Evolutionary conservation across 2,113 vertebrate species (phyloP), one percentile per base, ranked within the genome.

Genomic region (Falcunculus frontatus): DNA sequence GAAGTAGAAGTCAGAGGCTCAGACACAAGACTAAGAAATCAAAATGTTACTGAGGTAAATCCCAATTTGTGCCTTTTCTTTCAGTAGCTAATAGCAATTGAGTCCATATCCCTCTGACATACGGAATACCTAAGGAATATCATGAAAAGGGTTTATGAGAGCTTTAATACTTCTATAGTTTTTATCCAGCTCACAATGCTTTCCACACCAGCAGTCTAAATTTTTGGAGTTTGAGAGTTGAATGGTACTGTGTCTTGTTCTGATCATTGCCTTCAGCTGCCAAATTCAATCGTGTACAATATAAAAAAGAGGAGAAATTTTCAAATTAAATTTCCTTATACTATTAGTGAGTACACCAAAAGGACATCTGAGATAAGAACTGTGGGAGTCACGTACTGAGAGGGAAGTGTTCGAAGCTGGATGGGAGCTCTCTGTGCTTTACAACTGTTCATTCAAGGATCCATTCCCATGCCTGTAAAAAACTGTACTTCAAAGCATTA

Each of bases 371-470:
- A 41, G 55, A 32, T 53, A 42, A 74, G 64, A 65, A n/a, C 29
- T 1, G 1, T 23, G 32, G 42, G 21, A 87, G 10, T 84, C 56
- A 74, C 0, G 0, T 50, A 53, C 29, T 74, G 59, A 84, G 60
- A 67, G 6, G 16, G 22, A 88, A 79, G 20, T 35, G 23, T 57
- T 70, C 87, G 84, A 89, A 81, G n/a, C 9, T 29, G 6, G 5
- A 29, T 57, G 13, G 35, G 46, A 56, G 4, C 18, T 89, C 20
- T 80, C 21, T 74, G 42, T 92, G 49, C 29, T 35, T 93, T 84
- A 59, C 27, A 57, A 70, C 7, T 18, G 4, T 30, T 93, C 25
- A 35, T 87, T 50, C 42, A 59, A 35, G 75, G 16, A 87, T 42
- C 60, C 1, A 1, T 78, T 81, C 39, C 35, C 25, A 49, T 9